Evolutionary conservation across 2,113 vertebrate species (phyloP).

Genomic region (Ovibos moschatus): DNA sequence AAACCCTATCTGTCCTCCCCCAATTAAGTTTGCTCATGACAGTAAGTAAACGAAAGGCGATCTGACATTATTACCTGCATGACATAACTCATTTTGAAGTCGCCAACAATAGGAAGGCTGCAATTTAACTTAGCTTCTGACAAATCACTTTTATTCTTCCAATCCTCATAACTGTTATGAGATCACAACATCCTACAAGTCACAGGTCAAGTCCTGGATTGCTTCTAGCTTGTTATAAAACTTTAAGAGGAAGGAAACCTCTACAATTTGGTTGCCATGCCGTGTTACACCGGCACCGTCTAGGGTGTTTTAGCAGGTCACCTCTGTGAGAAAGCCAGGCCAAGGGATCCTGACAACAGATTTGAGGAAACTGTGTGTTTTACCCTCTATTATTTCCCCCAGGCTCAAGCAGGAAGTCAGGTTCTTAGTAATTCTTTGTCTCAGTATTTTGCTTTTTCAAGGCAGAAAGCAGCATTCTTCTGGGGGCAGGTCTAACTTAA

Average conservation of each 20-base stretch:
- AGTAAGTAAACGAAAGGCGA: not conserved
- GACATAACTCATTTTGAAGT: not conserved
- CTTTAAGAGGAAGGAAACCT: conserved; percentile 37
- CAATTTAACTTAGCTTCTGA: conserved; percentile 8
- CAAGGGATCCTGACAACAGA: not conserved
- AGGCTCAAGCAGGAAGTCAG: not conserved
- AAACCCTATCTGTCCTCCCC: not conserved
- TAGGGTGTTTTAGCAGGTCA: not conserved
- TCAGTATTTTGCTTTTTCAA: not conserved
- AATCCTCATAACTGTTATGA: not conserved
- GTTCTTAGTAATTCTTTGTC: not conserved
- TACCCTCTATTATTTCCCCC: not conserved
- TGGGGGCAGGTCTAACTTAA: not conserved
- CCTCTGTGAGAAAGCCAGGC: not conserved
- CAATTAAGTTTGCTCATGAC: not conserved
- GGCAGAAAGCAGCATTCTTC: not conserved
- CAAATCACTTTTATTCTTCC: conserved; percentile 41
- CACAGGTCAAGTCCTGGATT: conserved; percentile 42
- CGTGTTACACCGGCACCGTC: not conserved
- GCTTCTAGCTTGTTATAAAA: conserved; percentile 33
- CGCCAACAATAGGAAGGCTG: not conserved
- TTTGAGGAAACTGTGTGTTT: not conserved
- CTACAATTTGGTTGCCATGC: not conserved
- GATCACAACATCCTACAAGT: conserved; percentile 13
- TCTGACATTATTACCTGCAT: not conserved